Evolutionary conservation across 2,888 invertebrate genomes (phyloP), one percentile per base, ranked within the genome.

Genomic region (Drosophila buzzatii): DNA sequence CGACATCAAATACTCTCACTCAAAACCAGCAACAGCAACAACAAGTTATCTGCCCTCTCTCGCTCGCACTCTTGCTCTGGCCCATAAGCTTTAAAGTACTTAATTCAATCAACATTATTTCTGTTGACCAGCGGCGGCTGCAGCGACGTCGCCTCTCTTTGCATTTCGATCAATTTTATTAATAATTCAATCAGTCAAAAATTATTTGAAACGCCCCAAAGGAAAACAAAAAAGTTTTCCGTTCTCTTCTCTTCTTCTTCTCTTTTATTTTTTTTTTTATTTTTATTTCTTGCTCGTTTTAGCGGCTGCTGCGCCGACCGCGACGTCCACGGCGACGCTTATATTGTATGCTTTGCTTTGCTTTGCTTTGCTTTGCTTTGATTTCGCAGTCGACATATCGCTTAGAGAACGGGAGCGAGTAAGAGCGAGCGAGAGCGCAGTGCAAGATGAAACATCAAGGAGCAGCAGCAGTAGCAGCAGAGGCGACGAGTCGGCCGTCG

Each of bases 111-210:
- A 77, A 71, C 79, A 73, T 82, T 71, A 76, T 70, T 74, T 76
- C 81, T 76, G 76, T 79, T 76, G 79, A 79, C 89, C 87, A 88
- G 20, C 71, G 42, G 61, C 55, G 23, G 52, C 71, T 14, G 27
- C 67, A 14, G 14, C 67, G 31, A 33, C 55, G 44, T 58, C 16
- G 53, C 64, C 68, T 69, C 68, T 87, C 78, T 82, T 79, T 87
- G 89, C 89, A 89, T 91, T 89, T 85, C 81, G 84, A 90, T 87
- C 86, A 91, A 90, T 91, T 91, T 91, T 91, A 91, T 92, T 91
- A 92, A 91, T 92, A 91, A 91, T 92, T 91, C 91, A 91, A 91
- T 92, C 92, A 92, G 84, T 83, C 82, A 88, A 87, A 84, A 90
- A 90, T 86, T 88, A 90, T 86, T 86, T 82, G 82, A 82, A 85